These are phyloP conservation scores for Tinea pellionella DNA, from an alignment of 2,888 invertebrate genomes.

Conservation along the genomic window DNA sequence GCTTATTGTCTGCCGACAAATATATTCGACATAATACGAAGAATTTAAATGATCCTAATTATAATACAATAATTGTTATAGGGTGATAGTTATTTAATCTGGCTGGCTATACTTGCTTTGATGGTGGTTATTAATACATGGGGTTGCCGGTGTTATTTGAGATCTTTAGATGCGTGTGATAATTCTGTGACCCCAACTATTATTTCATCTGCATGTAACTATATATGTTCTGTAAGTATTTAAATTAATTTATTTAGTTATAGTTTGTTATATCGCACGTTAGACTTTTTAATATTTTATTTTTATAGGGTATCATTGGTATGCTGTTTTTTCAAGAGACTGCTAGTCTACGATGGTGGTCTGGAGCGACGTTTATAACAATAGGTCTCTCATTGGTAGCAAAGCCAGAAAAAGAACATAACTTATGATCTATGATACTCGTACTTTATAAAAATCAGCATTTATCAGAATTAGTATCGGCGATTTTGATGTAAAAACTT, in stretches of 20 bases:
- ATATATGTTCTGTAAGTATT: slow-evolving; percentile 71
- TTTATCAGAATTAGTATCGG: neutral
- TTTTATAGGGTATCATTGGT: slow-evolving; percentile 77
- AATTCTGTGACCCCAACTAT: slow-evolving; percentile 74
- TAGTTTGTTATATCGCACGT: neutral
- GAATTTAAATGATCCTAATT: neutral
- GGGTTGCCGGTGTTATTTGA: slow-evolving; percentile 72
- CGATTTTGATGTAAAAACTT: too few relatives aligned
- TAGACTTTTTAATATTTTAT: neutral
- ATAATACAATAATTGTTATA: slow-evolving; percentile 18
- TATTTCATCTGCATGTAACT: slow-evolving; percentile 73
- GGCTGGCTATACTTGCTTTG: slow-evolving; percentile 26
- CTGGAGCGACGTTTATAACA: slow-evolving; percentile 77
- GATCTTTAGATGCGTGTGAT: slow-evolving; percentile 68
- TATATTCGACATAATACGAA: too few relatives aligned
- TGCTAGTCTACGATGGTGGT: slow-evolving; percentile 76
- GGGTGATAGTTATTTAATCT: slow-evolving; percentile 48
- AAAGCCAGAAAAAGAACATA: slow-evolving; percentile 29
- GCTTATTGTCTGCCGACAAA: neutral
- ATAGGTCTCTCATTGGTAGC: slow-evolving; percentile 76
- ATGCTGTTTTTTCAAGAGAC: slow-evolving; percentile 76
- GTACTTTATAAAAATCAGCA: neutral
- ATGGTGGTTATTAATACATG: slow-evolving; percentile 73
- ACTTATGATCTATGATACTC: neutral
- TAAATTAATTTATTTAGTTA: too few relatives aligned